Conservation (phyloP, 2,888 invertebrate species). For the Diarsia mendica region DNA sequence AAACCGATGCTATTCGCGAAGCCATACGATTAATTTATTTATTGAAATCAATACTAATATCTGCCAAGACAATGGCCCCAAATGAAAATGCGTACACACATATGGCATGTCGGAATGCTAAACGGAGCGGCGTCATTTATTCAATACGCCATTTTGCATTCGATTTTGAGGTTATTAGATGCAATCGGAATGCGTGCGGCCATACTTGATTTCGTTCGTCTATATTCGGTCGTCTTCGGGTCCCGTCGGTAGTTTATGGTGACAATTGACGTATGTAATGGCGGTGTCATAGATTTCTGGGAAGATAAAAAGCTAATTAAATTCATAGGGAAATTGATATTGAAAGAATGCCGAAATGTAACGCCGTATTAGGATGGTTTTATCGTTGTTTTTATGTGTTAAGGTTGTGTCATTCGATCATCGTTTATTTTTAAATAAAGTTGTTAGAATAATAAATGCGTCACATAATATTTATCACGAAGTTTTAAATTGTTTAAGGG, state of each 20-base stretch:
- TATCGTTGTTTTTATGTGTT: slow-evolving; percentile 63
- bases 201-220: slow-evolving; percentile 84
- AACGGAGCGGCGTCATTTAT: slow-evolving; percentile 88
- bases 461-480: slow-evolving; percentile 41
- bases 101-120: slow-evolving; percentile 89
- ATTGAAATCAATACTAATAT: slow-evolving; percentile 91
- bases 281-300: slow-evolving; percentile 81
- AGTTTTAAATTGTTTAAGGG: slow-evolving; percentile 31
- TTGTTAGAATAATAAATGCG: slow-evolving; percentile 48
- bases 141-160: slow-evolving; percentile 90
- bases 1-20: slow-evolving; percentile 87
- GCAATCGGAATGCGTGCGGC: slow-evolving; percentile 89
- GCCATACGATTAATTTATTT: slow-evolving; percentile 89
- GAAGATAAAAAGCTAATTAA: slow-evolving; percentile 78
- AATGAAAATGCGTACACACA: slow-evolving; percentile 89
- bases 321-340: slow-evolving; percentile 77
- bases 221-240: slow-evolving; percentile 83
- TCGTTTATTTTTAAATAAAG: slow-evolving; percentile 62
- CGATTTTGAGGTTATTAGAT: slow-evolving; percentile 90
- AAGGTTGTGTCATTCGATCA: slow-evolving; percentile 44
- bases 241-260: slow-evolving; percentile 78
- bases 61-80: slow-evolving; percentile 89
- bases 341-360: slow-evolving; percentile 68
- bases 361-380: slow-evolving; percentile 58
- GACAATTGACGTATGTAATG: slow-evolving; percentile 84